These are phyloP conservation scores for Drosophila pseudotakahashii DNA, from an alignment of 2,888 invertebrate species.

Conservation along the genomic window DNA sequence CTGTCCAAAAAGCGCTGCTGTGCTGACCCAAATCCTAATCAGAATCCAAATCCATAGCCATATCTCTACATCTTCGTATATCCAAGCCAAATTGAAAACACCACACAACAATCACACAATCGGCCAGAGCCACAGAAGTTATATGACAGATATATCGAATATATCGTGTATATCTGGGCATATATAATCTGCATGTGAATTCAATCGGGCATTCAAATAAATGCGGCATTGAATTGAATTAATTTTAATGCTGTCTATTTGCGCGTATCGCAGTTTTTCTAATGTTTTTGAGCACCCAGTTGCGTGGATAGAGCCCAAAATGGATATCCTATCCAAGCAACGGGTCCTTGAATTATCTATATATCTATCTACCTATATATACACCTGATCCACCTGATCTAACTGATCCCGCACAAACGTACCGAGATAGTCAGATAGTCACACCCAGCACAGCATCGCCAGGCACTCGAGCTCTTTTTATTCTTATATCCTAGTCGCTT, in stretches of 20 bases:
- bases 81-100: neutral
- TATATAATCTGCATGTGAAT: constrained; percentile 6
- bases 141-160: neutral
- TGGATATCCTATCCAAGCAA: constrained; percentile 27
- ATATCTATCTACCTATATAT: constrained; percentile 16
- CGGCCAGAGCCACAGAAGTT: constrained; percentile 24
- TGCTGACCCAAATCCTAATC: constrained; percentile 18
- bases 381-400: constrained; percentile 1
- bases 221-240: constrained; percentile 26
- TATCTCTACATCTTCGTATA: neutral
- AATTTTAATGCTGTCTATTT: constrained; percentile 80
- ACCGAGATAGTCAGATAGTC: constrained; percentile 12
- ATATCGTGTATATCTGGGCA: neutral
- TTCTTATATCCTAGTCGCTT: constrained; percentile 7
- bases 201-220: constrained; percentile 2
- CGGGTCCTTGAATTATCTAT: constrained; percentile 12
- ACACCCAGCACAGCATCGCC: constrained; percentile 44
- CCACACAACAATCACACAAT: constrained; percentile 11
- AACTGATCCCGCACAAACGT: constrained; percentile 15
- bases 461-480: constrained; percentile 33
- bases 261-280: constrained; percentile 66
- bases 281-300: constrained; percentile 45
- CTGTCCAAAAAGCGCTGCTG: constrained; percentile 26
- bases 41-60: neutral
- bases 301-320: constrained; percentile 34